Conservation (phyloP, 2,888 invertebrate genomes). For the Lamproptera curius region DNA sequence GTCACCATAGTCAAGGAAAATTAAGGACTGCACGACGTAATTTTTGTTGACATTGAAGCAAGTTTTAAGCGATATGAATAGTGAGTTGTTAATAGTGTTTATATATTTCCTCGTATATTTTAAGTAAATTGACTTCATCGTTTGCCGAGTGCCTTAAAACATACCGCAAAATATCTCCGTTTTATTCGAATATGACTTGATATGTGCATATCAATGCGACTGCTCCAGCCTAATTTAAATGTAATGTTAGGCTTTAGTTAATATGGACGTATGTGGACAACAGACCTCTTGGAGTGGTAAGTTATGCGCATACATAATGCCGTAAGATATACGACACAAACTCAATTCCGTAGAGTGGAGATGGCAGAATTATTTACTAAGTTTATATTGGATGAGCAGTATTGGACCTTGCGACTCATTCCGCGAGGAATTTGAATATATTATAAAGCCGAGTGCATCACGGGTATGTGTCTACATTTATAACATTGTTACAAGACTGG, state of each 20-base stretch:
- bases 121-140: too few relatives aligned
- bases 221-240: neutral
- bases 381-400: slow-evolving; percentile 24
- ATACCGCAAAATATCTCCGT: neutral
- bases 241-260: slow-evolving; percentile 10
- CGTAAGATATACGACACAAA: slow-evolving; percentile 41
- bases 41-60: too few relatives aligned
- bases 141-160: too few relatives aligned
- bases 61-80: too few relatives aligned
- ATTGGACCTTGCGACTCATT: slow-evolving; percentile 1
- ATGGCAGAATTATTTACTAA: slow-evolving; percentile 27
- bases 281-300: slow-evolving; percentile 29
- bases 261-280: slow-evolving; percentile 9
- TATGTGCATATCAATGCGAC: neutral
- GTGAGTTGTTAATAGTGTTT: too few relatives aligned
- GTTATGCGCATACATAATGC: slow-evolving; percentile 53
- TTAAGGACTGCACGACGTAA: too few relatives aligned
- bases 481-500: too few relatives aligned
- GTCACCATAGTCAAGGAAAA: too few relatives aligned
- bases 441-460: neutral
- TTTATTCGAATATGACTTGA: neutral
- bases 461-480: too few relatives aligned
- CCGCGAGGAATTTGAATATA: slow-evolving; percentile 2
- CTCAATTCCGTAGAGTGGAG: slow-evolving; percentile 21
- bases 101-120: too few relatives aligned